Base-by-base conservation (phyloP, 2,113 vertebrate species). In the Butastur rufipennis region DNA sequence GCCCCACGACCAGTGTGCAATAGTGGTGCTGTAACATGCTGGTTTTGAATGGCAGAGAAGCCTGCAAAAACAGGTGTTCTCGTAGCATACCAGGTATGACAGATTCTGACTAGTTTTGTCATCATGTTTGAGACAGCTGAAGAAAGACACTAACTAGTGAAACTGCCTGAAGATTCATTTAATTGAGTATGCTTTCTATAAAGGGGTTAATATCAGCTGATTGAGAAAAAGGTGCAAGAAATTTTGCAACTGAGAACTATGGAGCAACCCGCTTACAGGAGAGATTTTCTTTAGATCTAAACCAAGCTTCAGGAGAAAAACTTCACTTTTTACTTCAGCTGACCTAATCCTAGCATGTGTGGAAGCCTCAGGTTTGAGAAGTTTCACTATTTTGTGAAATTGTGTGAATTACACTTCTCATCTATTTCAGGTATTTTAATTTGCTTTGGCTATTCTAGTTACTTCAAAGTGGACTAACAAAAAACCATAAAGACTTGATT, bases 201-300 rank as follows among this genome's bases (percentile, higher is more conserved):
- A 81, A 81, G 43, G 84, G 85, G 89, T 93, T 87, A 81, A 87
- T 67, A 68, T 5, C 70, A 81, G 61, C 53, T 52, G 87, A 13
- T 79, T 94, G 89, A 96, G 95, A 87, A 95, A 96, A 96, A 96
- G 62, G 84, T 56, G 36, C 53, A 91, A 95, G 81, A 90, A 43
- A 50, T 93, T 81, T 89, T 89, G 93, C 90, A 96, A 93, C 21
- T 26, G 42, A 68, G 65, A 82, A 52, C 40, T 75, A 26, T 89
- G 78, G 81, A 96, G 96, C 84, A 96, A 96, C 65, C 34, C 61
- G 59, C 47, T 81, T 17, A 17, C 10, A 43, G 50, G 48, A 63
- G 79, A 86, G 55, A 29, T 71, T 81, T 94, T 81, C 73, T 84
- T 86, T 18, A 89, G 38, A 22, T 63, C 32, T 68, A 79, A 84